Conservation (phyloP, 1,140 invertebrate genomes). For the Myzus persicae region DNA sequence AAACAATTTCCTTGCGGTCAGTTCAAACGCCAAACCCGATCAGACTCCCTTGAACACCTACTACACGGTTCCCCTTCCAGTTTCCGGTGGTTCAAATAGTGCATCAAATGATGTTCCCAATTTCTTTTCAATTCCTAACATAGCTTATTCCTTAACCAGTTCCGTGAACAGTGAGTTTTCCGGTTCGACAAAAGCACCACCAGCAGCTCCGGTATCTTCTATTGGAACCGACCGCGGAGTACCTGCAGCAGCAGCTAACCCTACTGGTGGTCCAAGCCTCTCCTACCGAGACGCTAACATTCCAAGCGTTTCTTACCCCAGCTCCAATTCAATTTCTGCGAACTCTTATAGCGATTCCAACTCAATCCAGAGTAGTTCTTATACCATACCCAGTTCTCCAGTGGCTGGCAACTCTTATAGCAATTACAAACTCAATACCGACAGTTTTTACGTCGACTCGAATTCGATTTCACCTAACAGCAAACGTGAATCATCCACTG, state of each 20-base stretch:
- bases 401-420: background rate
- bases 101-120: background rate
- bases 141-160: background rate
- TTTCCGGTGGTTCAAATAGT: background rate
- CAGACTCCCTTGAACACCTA: background rate
- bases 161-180: background rate
- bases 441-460: background rate
- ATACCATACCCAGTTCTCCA: background rate
- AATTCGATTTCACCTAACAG: background rate
- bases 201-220: background rate
- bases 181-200: background rate
- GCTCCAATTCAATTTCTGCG: background rate
- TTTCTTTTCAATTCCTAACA: background rate
- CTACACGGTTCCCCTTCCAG: background rate
- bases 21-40: background rate
- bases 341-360: background rate
- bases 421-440: background rate
- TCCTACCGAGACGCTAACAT: background rate
- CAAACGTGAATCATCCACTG: constrained; percentile 5
- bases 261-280: background rate
- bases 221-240: background rate
- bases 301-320: background rate
- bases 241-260: background rate
- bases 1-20: background rate
- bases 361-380: background rate